These are phyloP conservation scores for Ochotona curzoniae DNA, from an alignment of 2,113 vertebrate genomes.

Conservation along the genomic window DNA sequence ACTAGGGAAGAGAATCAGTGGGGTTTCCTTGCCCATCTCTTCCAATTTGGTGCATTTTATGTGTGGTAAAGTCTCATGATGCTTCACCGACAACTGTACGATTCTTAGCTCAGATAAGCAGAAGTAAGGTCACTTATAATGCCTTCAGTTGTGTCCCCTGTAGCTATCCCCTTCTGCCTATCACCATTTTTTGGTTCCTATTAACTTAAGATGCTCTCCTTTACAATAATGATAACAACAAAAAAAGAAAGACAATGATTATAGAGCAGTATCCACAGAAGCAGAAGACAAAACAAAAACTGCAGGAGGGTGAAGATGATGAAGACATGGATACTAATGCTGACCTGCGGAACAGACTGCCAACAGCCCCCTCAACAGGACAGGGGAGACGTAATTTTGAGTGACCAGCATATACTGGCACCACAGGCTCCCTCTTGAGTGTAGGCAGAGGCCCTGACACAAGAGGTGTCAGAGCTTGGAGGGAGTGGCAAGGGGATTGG, in stretches of 20 bases:
- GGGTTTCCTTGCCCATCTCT: neutral
- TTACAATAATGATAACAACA: constrained; percentile 60
- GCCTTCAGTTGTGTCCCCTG: constrained; percentile 53
- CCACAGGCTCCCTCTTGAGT: neutral
- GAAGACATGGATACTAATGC: neutral
- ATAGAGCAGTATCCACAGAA: constrained; percentile 59
- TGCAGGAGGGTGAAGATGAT: neutral
- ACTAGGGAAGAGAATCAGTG: neutral
- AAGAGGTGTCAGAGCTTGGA: neutral
- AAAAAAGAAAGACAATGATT: constrained; percentile 11
- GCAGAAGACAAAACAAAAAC: constrained; percentile 62
- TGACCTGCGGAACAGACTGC: neutral
- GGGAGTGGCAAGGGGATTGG: neutral
- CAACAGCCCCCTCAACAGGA: constrained; percentile 10
- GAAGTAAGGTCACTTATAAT: constrained; percentile 65
- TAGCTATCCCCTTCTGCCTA: constrained; percentile 32
- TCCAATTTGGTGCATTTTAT: constrained; percentile 17
- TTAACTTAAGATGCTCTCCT: constrained; percentile 66
- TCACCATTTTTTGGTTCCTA: constrained; percentile 76
- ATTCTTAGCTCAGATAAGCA: constrained; percentile 73
- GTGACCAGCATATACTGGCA: neutral
- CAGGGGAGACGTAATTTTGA: neutral
- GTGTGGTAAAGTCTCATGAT: neutral
- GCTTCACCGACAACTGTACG: constrained; percentile 51
- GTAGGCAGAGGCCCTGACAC: neutral